Conservation (phyloP, 1,140 invertebrate species). For the Formica exsecta region DNA sequence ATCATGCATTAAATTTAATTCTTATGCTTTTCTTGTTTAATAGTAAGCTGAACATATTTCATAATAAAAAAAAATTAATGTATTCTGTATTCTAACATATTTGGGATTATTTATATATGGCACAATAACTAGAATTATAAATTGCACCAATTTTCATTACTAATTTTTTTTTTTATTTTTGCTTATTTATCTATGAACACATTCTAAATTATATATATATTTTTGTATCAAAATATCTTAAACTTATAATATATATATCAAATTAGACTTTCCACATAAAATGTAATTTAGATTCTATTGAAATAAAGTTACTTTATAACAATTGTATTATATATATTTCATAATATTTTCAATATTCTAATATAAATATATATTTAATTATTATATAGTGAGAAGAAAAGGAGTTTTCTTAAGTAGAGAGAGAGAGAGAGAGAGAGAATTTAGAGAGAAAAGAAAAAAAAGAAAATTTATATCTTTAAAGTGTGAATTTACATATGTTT, state of each 20-base stretch:
- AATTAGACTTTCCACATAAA: not conserved
- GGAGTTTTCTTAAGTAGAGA: not conserved
- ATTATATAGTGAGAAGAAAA: too few relatives aligned
- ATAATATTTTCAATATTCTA: slow-evolving; percentile 18
- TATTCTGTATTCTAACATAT: slow-evolving; percentile 15
- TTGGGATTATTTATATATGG: not conserved
- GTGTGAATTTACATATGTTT: slow-evolving; percentile 19
- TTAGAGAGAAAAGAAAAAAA: not conserved
- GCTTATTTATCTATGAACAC: not conserved
- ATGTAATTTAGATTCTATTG: not conserved
- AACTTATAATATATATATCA: not conserved
- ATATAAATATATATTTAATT: not conserved
- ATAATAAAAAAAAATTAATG: slow-evolving; percentile 34
- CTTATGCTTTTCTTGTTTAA: slow-evolving; percentile 1
- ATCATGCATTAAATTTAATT: slow-evolving; percentile 37
- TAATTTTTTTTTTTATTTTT: too few relatives aligned
- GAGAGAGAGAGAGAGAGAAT: too few relatives aligned
- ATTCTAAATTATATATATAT: not conserved
- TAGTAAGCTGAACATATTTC: not conserved
- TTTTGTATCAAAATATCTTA: slow-evolving; percentile 20
- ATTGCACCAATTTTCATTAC: not conserved
- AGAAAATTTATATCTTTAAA: slow-evolving; percentile 31
- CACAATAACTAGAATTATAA: slow-evolving; percentile 1
- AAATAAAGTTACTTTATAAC: too few relatives aligned
- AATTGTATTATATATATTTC: not conserved